Conservation (phyloP, 2,797 vertebrate genomes). For the Octomys mimax region DNA sequence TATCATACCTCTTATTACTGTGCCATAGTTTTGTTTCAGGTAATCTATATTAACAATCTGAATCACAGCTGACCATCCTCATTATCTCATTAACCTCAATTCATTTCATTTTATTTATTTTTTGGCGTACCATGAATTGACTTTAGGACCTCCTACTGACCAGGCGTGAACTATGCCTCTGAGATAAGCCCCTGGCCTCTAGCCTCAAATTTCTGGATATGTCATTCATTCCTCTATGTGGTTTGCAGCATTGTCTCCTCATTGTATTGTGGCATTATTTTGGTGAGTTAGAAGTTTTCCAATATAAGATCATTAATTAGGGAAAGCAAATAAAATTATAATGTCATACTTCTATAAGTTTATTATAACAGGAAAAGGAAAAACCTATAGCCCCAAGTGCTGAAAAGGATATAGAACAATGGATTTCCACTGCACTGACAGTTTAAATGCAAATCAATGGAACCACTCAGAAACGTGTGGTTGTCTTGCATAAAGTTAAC, state of each 20-base stretch:
- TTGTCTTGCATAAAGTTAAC: background rate
- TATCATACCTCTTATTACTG: background rate
- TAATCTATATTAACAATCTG: background rate
- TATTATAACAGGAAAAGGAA: background rate
- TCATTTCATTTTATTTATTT: too few species aligned
- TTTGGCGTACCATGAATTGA: too few species aligned
- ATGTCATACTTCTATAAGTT: background rate
- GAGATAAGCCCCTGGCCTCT: background rate
- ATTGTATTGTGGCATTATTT: background rate
- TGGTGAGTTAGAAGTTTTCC: background rate
- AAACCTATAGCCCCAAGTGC: background rate
- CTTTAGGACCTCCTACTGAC: too few species aligned
- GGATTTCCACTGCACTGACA: background rate
- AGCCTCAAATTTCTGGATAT: background rate
- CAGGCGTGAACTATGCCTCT: too few species aligned
- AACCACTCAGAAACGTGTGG: background rate
- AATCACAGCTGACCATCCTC: too few species aligned
- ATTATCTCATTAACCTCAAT: background rate
- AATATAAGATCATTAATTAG: background rate
- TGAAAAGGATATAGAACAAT: rapidly evolving
- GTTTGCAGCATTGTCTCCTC: background rate
- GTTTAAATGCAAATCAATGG: background rate
- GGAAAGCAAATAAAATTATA: background rate
- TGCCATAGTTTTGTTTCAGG: background rate
- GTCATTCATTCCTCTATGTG: background rate